A percentile compares a stretch with the other conserved stretches of the same genome.
These are phyloP conservation scores for Ormyrus labotus DNA, from an alignment of 2,888 invertebrate genomes.

Conservation along the genomic window DNA sequence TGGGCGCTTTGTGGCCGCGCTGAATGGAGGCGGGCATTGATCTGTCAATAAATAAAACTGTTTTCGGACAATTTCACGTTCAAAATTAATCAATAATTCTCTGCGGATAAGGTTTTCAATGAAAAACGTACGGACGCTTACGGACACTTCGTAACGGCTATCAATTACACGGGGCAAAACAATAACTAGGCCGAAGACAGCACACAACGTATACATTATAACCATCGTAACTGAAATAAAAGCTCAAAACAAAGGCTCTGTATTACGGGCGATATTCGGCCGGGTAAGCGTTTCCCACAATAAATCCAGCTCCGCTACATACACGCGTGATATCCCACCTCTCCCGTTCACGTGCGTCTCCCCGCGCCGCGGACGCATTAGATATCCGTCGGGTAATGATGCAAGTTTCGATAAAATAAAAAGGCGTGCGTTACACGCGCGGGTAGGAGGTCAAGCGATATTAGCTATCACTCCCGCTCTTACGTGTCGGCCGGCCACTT, in stretches of 20 bases:
- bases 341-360: too few species aligned
- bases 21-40: background rate
- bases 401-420: constrained; percentile 26
- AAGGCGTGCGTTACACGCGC: constrained; percentile 10
- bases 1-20: background rate
- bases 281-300: background rate
- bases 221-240: too few species aligned
- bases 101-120: background rate
- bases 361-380: background rate
- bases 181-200: too few species aligned
- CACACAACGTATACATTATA: too few species aligned
- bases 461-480: constrained; percentile 64
- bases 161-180: too few species aligned
- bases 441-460: constrained; percentile 35
- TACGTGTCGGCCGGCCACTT: constrained; percentile 70
- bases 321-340: too few species aligned
- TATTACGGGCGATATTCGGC: background rate
- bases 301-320: background rate
- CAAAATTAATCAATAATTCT: too few species aligned
- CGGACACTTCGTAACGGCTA: too few species aligned
- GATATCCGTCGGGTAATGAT: background rate
- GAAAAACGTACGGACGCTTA: too few species aligned
- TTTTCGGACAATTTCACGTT: too few species aligned
- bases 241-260: too few species aligned
- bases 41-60: too few species aligned